Conservation (phyloP, 1,140 invertebrate genomes). For the Magallana gigas region DNA sequence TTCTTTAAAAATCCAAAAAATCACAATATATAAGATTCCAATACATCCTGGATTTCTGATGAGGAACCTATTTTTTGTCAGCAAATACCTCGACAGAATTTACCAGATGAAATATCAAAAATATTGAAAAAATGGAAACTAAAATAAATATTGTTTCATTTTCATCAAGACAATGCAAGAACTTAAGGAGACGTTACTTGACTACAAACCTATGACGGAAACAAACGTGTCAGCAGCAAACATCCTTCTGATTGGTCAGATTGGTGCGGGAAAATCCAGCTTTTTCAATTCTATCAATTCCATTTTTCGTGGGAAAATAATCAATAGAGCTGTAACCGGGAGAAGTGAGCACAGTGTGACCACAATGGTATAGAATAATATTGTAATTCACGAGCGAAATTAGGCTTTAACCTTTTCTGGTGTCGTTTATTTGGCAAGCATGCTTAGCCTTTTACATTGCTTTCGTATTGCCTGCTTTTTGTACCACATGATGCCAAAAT, state of each 20-base stretch:
- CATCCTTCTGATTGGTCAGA: slow-evolving; percentile 53
- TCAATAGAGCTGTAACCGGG: slow-evolving; percentile 45
- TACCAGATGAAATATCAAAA: no score
- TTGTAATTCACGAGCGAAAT: no score
- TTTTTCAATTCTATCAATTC: slow-evolving; percentile 60
- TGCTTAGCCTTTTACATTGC: no score
- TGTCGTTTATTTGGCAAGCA: no score
- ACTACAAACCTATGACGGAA: slow-evolving; percentile 41
- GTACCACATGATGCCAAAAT: no score
- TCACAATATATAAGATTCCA: no score
- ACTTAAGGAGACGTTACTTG: slow-evolving; percentile 40
- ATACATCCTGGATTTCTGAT: no score
- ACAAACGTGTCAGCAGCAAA: slow-evolving; percentile 24
- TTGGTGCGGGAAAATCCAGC: slow-evolving; percentile 59
- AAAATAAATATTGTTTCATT: not conserved
- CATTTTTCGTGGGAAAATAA: slow-evolving; percentile 52
- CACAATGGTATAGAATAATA: slow-evolving; percentile 41
- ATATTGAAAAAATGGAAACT: not conserved
- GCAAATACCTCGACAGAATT: no score
- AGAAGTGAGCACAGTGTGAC: slow-evolving; percentile 52
- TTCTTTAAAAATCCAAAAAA: no score
- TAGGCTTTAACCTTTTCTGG: no score
- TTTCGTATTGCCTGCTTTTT: no score
- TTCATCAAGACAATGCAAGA: not conserved
- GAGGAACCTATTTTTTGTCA: no score